Base-by-base conservation (phyloP, 2,888 invertebrate genomes). In the Odontocolon sp. region DNA sequence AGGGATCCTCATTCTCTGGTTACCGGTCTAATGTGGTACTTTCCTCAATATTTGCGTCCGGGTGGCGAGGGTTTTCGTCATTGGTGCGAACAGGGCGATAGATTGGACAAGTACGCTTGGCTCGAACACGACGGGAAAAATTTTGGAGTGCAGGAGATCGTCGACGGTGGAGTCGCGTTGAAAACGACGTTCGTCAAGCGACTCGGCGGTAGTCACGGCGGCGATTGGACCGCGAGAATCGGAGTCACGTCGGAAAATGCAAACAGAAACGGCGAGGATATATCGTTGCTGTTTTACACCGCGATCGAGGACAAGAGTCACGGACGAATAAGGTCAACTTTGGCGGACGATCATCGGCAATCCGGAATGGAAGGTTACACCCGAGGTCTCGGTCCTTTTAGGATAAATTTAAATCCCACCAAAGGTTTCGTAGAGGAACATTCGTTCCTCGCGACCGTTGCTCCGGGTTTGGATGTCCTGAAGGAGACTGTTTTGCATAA, bases 11-110 rank as follows among this genome's bases (percentile, higher is more conserved):
- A 94, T 66, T 98, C 99, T 0, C 93, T 98, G 0, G 95, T 98
- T 0, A 95, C 97, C 85, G 99, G 99, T 0, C 91, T 99, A 18
- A 98, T 99, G 98, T 99, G 99, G 99, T 97, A 99, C 88, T 94
- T 95, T 79, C 96, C 96, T 0, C 92, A 92, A 1, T 91, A 93
- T 81, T 86, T 95, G 23, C 91, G 92, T 0, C 92, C 93, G 1
- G 93, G 93, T 31, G 95, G 95, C 79, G 95, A 95, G 79, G 96
- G 96, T 0, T 90, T 79, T 87, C 95, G 97, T 80, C 98, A 99
- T 89, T 97, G 97, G 96, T 99, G 98, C 88, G 96, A 97, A 71
- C 97, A 97, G 89, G 93, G 94, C 26, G 98, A 98, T 87, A 93
- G 94, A 82, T 90, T 98, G 42, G 93, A 94, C 2, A 93, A 94